These are phyloP conservation scores for Orius insidiosus DNA, from an alignment of 1,140 invertebrate species.

Conservation along the genomic window DNA sequence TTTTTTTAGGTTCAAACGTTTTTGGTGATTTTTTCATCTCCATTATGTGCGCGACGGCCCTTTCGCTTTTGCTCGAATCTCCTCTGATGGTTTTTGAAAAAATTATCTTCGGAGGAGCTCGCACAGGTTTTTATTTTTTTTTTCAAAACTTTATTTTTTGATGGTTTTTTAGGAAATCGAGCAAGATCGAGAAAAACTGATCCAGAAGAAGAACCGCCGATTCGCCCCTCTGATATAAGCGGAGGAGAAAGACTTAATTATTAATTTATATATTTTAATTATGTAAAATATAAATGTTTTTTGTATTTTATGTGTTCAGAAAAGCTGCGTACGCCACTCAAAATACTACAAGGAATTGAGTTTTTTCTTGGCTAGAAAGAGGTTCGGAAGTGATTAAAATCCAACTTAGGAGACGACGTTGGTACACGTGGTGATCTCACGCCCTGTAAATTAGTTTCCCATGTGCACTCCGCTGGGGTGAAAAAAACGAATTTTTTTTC, in stretches of 20 bases:
- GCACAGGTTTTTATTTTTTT: not conserved
- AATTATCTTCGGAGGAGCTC: conserved; percentile 10
- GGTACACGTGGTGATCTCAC: too few species aligned
- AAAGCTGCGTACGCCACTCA: too few species aligned
- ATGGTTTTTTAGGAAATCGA: too few species aligned
- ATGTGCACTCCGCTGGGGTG: too few species aligned
- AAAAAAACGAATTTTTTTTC: too few species aligned
- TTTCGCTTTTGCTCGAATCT: conserved; percentile 15
- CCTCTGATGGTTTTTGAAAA: conserved; percentile 18
- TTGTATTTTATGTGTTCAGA: not conserved
- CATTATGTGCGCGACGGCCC: conserved; percentile 4
- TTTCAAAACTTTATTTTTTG: not conserved
- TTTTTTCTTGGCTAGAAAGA: too few species aligned
- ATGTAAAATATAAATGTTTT: not conserved
- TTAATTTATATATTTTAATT: not conserved
- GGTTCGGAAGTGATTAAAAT: too few species aligned
- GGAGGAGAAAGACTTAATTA: conserved; percentile 1
- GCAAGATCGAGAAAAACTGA: too few species aligned
- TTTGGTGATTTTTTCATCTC: conserved; percentile 15
- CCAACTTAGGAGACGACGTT: too few species aligned
- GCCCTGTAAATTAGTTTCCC: too few species aligned
- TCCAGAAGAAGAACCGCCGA: not conserved
- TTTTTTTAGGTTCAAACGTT: conserved; percentile 13
- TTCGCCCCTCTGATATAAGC: not conserved
- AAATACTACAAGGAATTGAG: too few species aligned